Conservation (phyloP, 2,113 vertebrate species). For the Dasyornis broadbenti region DNA sequence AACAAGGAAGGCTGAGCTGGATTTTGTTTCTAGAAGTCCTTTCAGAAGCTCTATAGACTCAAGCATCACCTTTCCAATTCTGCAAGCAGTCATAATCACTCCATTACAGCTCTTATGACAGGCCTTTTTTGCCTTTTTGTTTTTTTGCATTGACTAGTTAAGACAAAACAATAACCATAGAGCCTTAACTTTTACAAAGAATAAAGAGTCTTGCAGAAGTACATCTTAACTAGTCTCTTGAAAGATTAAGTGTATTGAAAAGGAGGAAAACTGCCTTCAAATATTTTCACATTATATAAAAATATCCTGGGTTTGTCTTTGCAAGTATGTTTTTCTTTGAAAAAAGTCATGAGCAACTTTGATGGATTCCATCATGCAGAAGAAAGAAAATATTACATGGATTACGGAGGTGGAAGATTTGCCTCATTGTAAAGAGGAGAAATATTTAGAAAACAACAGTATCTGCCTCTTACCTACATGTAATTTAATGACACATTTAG, state of each 20-base stretch:
- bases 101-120: neutral
- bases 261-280: neutral
- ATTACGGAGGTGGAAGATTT: neutral
- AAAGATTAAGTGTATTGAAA: neutral
- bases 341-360: neutral
- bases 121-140: accelerated
- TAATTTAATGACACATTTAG: neutral
- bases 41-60: neutral
- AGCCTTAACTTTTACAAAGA: neutral
- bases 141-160: neutral
- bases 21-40: neutral
- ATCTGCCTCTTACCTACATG: neutral
- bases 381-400: neutral
- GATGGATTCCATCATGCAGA: neutral
- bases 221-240: neutral
- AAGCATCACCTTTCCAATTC: neutral
- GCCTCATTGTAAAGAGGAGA: neutral
- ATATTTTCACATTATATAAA: neutral
- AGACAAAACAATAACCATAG: neutral
- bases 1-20: neutral
- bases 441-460: neutral
- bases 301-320: neutral
- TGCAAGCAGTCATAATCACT: neutral
- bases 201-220: neutral
- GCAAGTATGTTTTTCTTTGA: neutral